These are phyloP conservation scores for Drosophila fungiperda DNA, from an alignment of 2,888 invertebrate species.

Conservation along the genomic window DNA sequence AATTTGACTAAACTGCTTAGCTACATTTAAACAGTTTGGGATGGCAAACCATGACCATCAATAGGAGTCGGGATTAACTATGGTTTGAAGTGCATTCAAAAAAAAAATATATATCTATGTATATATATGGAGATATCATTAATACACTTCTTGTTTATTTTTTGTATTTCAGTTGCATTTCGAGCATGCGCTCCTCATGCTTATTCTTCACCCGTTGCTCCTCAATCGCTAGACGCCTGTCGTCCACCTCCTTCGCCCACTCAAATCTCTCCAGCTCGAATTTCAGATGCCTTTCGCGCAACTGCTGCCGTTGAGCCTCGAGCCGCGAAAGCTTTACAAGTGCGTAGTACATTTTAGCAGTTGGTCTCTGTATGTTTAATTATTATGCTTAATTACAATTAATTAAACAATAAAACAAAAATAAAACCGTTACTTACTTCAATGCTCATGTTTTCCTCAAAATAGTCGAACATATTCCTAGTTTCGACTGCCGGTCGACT, in stretches of 20 bases:
- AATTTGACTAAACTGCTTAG: not conserved
- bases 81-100: not conserved
- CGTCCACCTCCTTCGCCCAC: constrained; percentile 11
- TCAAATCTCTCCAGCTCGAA: constrained; percentile 4
- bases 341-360: constrained; percentile 7
- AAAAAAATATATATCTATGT: not conserved
- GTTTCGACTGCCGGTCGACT: not conserved
- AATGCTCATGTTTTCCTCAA: not conserved
- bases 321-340: constrained; percentile 1
- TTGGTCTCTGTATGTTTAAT: not conserved
- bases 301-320: constrained; percentile 1
- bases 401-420: not conserved
- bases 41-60: constrained; percentile 3
- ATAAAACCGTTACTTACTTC: not conserved
- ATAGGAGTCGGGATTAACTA: not conserved
- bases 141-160: not conserved
- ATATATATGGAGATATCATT: not conserved
- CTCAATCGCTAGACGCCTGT: not conserved
- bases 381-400: not conserved
- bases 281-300: not conserved
- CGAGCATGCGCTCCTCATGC: constrained; percentile 11
- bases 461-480: not conserved
- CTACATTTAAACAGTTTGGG: not conserved
- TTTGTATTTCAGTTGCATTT: constrained; percentile 8
- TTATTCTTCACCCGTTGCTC: constrained; percentile 6